phyloP scores from a whole-genome alignment of 2,888 invertebrate genomes.

The Hirtodrosophila confusa region DNA sequence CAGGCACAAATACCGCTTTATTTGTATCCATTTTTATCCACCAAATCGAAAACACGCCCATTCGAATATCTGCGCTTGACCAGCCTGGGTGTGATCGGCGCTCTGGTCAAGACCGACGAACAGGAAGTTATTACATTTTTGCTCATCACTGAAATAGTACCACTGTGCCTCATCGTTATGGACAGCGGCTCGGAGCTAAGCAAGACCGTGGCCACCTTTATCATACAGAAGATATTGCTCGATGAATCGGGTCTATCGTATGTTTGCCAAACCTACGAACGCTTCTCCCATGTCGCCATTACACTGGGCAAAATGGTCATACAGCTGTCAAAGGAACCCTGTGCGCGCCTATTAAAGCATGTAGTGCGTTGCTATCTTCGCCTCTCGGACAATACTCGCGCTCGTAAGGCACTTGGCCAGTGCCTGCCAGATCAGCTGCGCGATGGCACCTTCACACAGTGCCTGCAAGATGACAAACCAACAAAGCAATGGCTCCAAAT shows the following conservation, averaged over 20 bases:
- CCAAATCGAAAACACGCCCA: conserved; percentile 98
- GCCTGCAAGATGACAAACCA: conserved; percentile 98
- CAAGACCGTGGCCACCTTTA: conserved; percentile 99
- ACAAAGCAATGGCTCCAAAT: conserved; percentile 98
- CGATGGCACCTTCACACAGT: conserved; percentile 97
- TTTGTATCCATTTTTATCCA: conserved; percentile 99
- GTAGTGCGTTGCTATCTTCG: conserved; percentile 98
- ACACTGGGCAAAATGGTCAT: conserved; percentile 99
- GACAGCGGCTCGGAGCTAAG: conserved; percentile 99
- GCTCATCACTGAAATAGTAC: conserved; percentile 99
- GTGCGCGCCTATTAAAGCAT: conserved; percentile 97
- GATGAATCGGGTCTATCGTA: conserved; percentile 99
- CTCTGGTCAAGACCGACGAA: conserved; percentile 99
- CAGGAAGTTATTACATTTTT: conserved; percentile 99
- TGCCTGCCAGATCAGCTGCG: conserved; percentile 98
- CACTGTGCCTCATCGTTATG: conserved; percentile 99
- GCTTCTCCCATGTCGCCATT: conserved; percentile 99
- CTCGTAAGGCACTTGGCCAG: conserved; percentile 97
- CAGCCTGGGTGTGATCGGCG: conserved; percentile 99
- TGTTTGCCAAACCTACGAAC: conserved; percentile 99
- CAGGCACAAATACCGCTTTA: conserved; percentile 99
- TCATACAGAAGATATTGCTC: conserved; percentile 98
- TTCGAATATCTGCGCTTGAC: conserved; percentile 99
- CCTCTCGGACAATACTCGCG: conserved; percentile 97
- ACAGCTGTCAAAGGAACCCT: conserved; percentile 98